A percentile compares a stretch with the other conserved stretches of the same genome.
These are phyloP conservation scores for Hippocampus comes DNA, from an alignment of 2,113 vertebrate genomes.

Conservation along the genomic window DNA sequence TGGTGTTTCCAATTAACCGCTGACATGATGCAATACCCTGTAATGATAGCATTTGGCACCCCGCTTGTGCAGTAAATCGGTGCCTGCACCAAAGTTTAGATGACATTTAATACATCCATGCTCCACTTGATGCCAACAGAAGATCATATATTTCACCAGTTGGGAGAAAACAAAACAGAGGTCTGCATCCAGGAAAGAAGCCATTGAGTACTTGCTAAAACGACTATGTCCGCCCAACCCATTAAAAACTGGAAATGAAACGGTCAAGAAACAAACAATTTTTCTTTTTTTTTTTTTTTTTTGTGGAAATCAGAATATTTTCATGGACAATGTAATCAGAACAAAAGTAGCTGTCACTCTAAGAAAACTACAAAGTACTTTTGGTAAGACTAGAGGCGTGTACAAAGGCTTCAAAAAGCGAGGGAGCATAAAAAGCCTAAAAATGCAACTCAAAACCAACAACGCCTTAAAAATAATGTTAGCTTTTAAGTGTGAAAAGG, in stretches of 20 bases:
- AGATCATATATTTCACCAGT: neutral
- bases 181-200: neutral
- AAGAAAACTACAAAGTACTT: neutral
- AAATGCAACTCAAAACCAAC: neutral
- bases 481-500: neutral
- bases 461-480: neutral
- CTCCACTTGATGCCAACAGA: neutral
- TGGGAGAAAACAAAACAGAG: neutral
- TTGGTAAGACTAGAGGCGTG: neutral
- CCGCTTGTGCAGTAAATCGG: neutral
- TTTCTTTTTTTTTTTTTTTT: too few relatives aligned
- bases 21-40: constrained; percentile 1
- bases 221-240: neutral
- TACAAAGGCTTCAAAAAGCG: neutral
- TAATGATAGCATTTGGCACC: neutral
- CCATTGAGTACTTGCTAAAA: neutral
- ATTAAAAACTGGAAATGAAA: too few relatives aligned
- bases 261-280: too few relatives aligned
- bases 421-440: neutral
- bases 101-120: neutral
- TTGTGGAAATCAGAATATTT: neutral
- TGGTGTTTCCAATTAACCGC: neutral
- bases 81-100: neutral
- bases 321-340: neutral
- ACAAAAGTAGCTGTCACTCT: neutral